Base-by-base conservation (phyloP, 2,113 vertebrate species). In the Trematocara stigmaticum region DNA sequence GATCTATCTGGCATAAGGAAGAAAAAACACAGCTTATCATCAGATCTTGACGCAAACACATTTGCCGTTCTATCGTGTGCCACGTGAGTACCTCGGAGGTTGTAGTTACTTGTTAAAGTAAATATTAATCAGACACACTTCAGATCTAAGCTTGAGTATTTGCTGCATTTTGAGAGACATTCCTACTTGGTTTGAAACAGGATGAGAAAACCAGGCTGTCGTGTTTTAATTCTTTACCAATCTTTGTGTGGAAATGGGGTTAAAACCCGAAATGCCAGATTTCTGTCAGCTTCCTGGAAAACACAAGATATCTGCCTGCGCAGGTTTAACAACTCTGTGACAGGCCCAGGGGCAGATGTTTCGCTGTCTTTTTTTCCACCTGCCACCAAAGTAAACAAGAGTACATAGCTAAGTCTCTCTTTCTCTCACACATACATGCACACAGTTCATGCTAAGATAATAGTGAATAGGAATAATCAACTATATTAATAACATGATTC, bases 121-220 rank as follows among this genome's bases (percentile, higher is more conserved):
- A 35, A 61, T 15, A 0, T 35, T 61, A 35, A 6, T 64, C 31
- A 11, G 64, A 71, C 64, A 9, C 64, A 45, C 64, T 6, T 71
- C 59, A 38, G 59, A 11, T 0, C 34, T 1, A 45, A 45, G 12
- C 20, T 20, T 10, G 64, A 71, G 38, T 42, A 71, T 71, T 45
- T 4, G 38, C n/a, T 69, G 64, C 6, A 69, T 42, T 69, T 23
- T 42, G 64, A 4, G 38, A 10, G 2, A 4, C 1, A 1, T 0
- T 26, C 12, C 20, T 26, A 1, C 35, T 4, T 16, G 20, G n/a
- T 16, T 71, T 45, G 12, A 71, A 69, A 69, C 11, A 23, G 40
- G 5, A 71, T 49, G 23, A 74, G 9, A 0, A 74, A 74, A 29
- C 15, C 69, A 0, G 40, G 0, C 15, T 29, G 20, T 18, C 0